Conservation (phyloP, 2,888 invertebrate species). For the Agonopterix subpropinquella region DNA sequence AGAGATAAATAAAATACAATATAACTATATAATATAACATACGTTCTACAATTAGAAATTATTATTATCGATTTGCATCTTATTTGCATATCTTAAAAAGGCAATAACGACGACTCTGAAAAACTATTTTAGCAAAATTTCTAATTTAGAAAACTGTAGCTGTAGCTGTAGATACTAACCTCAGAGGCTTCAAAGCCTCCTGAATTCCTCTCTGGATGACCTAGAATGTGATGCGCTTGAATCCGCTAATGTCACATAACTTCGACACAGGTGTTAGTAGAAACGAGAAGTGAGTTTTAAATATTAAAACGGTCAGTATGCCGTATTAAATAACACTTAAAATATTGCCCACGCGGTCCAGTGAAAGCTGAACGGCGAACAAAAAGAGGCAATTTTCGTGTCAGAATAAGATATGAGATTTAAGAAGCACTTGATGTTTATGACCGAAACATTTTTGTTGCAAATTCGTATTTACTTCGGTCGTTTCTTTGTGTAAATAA, state of each 20-base stretch:
- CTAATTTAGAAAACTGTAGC: no score
- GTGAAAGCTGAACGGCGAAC: constrained; percentile 48
- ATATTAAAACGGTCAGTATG: constrained; percentile 45
- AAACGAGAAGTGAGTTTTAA: constrained; percentile 4
- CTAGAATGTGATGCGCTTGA: constrained; percentile 10
- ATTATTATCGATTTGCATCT: no score
- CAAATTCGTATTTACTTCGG: constrained; percentile 1
- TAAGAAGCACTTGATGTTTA: constrained; percentile 16
- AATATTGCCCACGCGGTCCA: constrained; percentile 40
- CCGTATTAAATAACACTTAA: constrained; percentile 57
- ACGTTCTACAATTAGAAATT: no score
- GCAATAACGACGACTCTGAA: no score
- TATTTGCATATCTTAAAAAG: no score
- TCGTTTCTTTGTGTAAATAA: constrained; percentile 6
- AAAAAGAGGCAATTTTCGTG: constrained; percentile 34
- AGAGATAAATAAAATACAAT: no score
- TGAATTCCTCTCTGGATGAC: constrained; percentile 1
- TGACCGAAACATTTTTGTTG: constrained; percentile 4
- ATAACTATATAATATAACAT: no score
- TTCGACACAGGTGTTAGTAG: constrained; percentile 31
- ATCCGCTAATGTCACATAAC: constrained; percentile 22
- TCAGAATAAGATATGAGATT: constrained; percentile 33
- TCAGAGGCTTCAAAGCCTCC: no score
- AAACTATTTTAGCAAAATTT: no score
- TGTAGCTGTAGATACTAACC: no score